Evolutionary conservation across 2,113 vertebrate genomes (phyloP), one percentile per base, ranked within the genome.

Genomic region (Burhinus bistriatus): DNA sequence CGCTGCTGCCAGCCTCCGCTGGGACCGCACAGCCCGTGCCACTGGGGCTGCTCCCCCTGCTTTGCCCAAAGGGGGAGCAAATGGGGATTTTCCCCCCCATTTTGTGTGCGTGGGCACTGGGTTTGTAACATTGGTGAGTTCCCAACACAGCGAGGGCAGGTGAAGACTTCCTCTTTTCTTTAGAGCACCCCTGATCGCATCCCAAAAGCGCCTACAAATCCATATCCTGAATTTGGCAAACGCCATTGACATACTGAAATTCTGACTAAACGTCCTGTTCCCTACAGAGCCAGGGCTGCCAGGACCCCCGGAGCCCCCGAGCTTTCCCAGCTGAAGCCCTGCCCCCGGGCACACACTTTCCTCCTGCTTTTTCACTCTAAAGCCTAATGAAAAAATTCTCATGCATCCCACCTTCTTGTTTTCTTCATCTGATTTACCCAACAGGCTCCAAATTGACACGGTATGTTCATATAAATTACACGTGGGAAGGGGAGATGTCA

Each of bases 191-290:
- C 55, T 21, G 21, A 77, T 49, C 30, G 16, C 83, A 79, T 9
- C 40, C 68, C 36, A 30, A 58, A 80, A 66, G 42, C 3, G 0
- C 42, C 36, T 36, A 40, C 51, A 62, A 42, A 68, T 66, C 75
- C 36, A 25, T 18, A n/a, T 7, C 57, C 16, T 32, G 47, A 27
- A 51, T n/a, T 42, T 2, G 9, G 27, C 15, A 71, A 83, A 58
- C 5, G 2, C 12, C 17, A 8, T 2, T 0, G 0, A 38, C 26
- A 38, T 4, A 19, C 12, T 49, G 54, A 65, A 55, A 40, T 45
- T 42, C 34, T 47, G 62, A 72, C 34, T 27, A 6, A 45, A 52
- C 2, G 3, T 11, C 45, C 51, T 3, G 1, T 36, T 57, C 34
- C 3, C 29, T 14, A 38, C 21, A 57, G 61, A 68, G 55, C 30